These are phyloP conservation scores for Melipona quadrifasciata DNA, from an alignment of 1,140 invertebrate species.

Conservation along the genomic window DNA sequence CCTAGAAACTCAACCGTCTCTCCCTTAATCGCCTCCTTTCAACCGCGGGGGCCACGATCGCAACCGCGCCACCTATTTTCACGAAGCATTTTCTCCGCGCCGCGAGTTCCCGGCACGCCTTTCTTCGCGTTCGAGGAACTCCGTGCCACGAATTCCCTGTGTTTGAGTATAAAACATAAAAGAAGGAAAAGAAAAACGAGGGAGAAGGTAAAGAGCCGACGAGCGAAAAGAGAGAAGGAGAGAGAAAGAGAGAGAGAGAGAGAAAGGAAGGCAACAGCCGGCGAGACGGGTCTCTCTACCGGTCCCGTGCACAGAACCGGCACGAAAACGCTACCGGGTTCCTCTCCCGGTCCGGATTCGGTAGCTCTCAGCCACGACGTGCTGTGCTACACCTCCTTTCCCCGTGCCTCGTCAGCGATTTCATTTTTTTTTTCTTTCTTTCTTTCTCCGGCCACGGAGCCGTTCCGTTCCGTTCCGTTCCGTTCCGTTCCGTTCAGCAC, in stretches of 20 bases:
- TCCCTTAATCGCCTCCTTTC: neutral
- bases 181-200: neutral
- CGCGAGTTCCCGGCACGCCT: slow-evolving; percentile 28
- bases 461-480: slow-evolving; percentile 17
- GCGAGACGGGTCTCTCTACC: slow-evolving; percentile 29
- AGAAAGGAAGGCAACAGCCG: neutral
- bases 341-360: slow-evolving; percentile 33
- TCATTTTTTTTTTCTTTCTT: slow-evolving; percentile 5
- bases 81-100: slow-evolving; percentile 25
- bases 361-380: slow-evolving; percentile 29
- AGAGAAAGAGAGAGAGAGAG: neutral
- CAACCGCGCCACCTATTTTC: slow-evolving; percentile 32
- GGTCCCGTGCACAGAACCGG: slow-evolving; percentile 13
- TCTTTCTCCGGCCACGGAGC: slow-evolving; percentile 9
- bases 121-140: slow-evolving; percentile 37
- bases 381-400: neutral
- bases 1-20: neutral
- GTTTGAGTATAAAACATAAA: slow-evolving; percentile 23
- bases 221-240: neutral
- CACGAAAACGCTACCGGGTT: slow-evolving; percentile 50
- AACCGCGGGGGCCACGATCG: neutral
- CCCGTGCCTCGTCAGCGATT: slow-evolving; percentile 4
- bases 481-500: slow-evolving; percentile 15
- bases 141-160: slow-evolving; percentile 31
- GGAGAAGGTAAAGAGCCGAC: neutral